Evolutionary conservation across 1,140 invertebrate species (phyloP), one percentile per base, ranked within the genome.

Genomic region (Papilio machaon): DNA sequence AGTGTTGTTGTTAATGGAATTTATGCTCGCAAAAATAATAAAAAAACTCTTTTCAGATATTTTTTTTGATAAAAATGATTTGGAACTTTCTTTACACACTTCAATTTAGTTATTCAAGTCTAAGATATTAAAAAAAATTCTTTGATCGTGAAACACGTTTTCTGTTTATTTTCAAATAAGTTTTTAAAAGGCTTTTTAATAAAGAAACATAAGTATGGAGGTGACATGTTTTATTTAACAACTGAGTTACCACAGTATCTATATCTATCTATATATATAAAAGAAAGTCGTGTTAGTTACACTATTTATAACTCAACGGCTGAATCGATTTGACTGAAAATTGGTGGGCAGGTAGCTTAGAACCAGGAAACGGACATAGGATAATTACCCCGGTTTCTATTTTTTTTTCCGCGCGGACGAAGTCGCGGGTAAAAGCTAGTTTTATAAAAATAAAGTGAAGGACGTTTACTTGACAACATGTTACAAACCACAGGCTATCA

Each of bases 1-100:
- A 75, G 73, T 75, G 73, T 47, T 75, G 38, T 73, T 47, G 73
- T 74, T 46, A 46, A 73, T 73, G 64, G 64, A 67, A 64, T 64
- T 67, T 67, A 67, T 67, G 64, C 30, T 67, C 30, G 30, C 30
- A 30, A 30, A 67, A 67, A 67, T 67, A 60, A 60, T 60, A 67
- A 67, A 30, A 30, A 67, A 67, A 23, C 64, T 67, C 64, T 30
- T 67, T 35, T 67, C 23, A 13, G 64, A 35, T 35, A 15, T 67
- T 67, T 35, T 67, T 67, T 15, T 67, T 3, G 23, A 35, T 30
- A 35, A 67, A 67, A 67, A 67, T 35, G 23, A 35, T 67, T 67
- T 67, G 8, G 19, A 64, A 64, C 3, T 23, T 11, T 64, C 19
- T 64, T 23, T 11, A 23, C 10, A 8, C 58, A 23, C 9, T 19